A percentile compares a stretch with the other conserved stretches of the same genome.
phyloP scores from a whole-genome alignment of 2,797 vertebrate species.

The Tokudaia tokunoshimensis region DNA sequence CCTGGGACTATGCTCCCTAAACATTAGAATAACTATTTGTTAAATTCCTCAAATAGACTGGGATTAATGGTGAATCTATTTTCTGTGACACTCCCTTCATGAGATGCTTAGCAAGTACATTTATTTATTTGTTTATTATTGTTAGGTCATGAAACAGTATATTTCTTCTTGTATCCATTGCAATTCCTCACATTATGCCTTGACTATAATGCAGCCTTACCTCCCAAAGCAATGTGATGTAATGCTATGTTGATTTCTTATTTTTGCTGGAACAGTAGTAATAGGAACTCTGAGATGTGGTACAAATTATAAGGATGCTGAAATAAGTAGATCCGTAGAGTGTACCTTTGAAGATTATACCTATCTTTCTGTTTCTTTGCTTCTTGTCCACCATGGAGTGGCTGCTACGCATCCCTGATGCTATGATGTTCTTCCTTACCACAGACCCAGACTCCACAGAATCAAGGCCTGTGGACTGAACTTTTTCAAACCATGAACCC shows the following conservation, averaged over 20 bases:
- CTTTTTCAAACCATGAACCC: neutral
- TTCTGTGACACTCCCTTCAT: neutral
- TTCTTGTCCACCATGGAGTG: neutral
- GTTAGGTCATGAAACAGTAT: neutral
- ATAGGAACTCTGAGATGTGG: neutral
- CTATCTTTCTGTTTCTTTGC: neutral
- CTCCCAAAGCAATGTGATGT: neutral
- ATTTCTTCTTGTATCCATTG: neutral
- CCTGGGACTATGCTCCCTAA: neutral
- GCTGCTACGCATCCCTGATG: neutral
- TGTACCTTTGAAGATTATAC: neutral
- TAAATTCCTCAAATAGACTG: neutral
- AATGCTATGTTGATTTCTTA: neutral
- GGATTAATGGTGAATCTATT: slow-evolving; percentile 12
- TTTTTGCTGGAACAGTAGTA: neutral
- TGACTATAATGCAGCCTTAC: neutral
- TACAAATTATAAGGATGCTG: neutral
- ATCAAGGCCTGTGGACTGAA: neutral
- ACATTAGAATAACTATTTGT: neutral
- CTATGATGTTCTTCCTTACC: neutral
- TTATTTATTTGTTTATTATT: neutral
- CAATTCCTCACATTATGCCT: neutral
- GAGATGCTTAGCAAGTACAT: neutral
- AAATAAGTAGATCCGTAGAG: neutral
- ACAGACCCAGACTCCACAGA: neutral